Percentiles rank a stretch among this genome's conserved stretches.
These are phyloP conservation scores for Hippocampus guttulatus DNA, from an alignment of 2,113 vertebrate genomes.

Conservation along the genomic window DNA sequence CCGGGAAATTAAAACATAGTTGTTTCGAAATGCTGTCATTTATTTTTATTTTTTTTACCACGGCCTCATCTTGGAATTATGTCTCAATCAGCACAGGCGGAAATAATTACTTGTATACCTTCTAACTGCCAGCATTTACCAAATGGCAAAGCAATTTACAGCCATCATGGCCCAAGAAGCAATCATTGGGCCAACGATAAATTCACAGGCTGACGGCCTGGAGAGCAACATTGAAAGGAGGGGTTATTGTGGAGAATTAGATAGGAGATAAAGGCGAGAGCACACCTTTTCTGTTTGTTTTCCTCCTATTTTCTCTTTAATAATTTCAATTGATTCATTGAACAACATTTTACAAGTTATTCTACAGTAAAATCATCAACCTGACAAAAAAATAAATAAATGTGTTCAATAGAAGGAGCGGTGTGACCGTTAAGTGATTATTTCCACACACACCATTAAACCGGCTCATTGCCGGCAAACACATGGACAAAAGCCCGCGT, in stretches of 20 bases:
- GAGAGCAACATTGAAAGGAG: constrained; percentile 58
- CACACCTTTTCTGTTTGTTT: constrained; percentile 31
- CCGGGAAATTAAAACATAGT: constrained; percentile 73
- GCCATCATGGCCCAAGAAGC: constrained; percentile 69
- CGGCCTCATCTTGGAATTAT: constrained; percentile 68
- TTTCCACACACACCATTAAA: constrained; percentile 72
- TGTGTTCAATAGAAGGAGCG: constrained; percentile 55
- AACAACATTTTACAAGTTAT: constrained; percentile 10
- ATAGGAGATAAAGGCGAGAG: constrained; percentile 42
- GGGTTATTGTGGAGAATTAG: constrained; percentile 66
- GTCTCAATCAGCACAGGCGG: constrained; percentile 74
- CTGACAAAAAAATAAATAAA: constrained; percentile 4
- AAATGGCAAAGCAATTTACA: constrained; percentile 76
- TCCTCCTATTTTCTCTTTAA: constrained; percentile 24
- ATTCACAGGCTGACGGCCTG: constrained; percentile 68
- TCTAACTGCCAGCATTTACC: constrained; percentile 75
- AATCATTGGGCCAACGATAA: constrained; percentile 75
- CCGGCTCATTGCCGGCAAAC: constrained; percentile 60
- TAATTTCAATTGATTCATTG: constrained; percentile 38
- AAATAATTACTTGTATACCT: constrained; percentile 77
- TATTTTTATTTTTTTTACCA: constrained; percentile 46
- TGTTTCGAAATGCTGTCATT: constrained; percentile 75
- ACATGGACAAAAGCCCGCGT: constrained; percentile 58
- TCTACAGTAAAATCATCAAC: constrained; percentile 40
- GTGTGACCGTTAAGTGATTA: constrained; percentile 66